These are phyloP conservation scores for Nyctibius grandis DNA, from an alignment of 2,797 vertebrate genomes.

Conservation along the genomic window DNA sequence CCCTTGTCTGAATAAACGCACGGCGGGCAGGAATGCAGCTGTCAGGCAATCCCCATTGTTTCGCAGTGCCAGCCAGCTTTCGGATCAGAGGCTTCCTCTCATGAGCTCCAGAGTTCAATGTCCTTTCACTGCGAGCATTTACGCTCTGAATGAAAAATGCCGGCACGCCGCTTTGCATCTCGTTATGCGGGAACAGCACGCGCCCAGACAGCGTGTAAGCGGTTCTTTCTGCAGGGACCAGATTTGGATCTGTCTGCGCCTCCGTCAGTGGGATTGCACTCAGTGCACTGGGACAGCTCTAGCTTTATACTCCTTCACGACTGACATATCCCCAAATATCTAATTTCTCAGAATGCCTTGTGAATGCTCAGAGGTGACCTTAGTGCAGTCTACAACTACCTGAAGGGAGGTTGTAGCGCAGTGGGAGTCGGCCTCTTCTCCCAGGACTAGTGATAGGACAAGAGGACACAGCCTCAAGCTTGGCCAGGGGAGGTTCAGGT, in stretches of 20 bases:
- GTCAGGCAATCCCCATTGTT: background rate
- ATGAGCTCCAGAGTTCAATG: background rate
- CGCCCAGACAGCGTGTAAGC: background rate
- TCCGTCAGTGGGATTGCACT: background rate
- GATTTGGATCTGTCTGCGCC: background rate
- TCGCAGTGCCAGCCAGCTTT: background rate
- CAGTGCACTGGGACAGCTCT: background rate
- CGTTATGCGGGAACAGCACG: accelerated
- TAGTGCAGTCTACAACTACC: too few relatives aligned
- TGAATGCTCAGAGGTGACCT: too few relatives aligned
- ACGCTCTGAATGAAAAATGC: background rate
- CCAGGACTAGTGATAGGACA: too few relatives aligned
- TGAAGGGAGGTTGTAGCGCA: too few relatives aligned
- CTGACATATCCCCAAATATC: accelerated
- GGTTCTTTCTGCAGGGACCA: background rate
- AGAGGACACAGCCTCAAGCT: too few relatives aligned
- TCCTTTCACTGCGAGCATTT: background rate
- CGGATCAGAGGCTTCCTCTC: background rate
- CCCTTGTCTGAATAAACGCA: background rate
- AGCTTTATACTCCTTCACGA: accelerated
- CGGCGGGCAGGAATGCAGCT: background rate
- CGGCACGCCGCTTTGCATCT: background rate
- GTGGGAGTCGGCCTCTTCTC: too few relatives aligned
- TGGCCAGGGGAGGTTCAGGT: too few relatives aligned
- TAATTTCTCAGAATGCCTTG: background rate